These are phyloP conservation scores for Leptinotarsa juncta DNA, from an alignment of 2,888 invertebrate genomes.

Conservation along the genomic window DNA sequence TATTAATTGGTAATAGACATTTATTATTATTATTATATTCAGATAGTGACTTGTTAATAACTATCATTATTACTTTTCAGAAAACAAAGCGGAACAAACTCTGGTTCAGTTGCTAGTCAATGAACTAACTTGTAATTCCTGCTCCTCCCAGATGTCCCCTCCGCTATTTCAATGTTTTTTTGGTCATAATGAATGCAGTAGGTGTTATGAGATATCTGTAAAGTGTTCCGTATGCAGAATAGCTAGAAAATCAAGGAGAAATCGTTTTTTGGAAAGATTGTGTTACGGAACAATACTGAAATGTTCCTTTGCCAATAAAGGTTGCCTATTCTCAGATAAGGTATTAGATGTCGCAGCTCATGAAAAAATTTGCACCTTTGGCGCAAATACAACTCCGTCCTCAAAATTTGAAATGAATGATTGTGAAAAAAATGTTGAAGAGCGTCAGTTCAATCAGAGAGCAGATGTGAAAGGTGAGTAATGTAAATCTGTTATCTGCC, in stretches of 20 bases:
- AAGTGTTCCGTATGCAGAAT: neutral
- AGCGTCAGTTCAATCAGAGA: no score
- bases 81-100: neutral
- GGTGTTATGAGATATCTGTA: neutral
- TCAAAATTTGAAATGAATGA: no score
- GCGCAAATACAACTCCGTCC: no score
- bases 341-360: neutral
- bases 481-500: no score
- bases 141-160: neutral
- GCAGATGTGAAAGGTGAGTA: no score
- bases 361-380: neutral
- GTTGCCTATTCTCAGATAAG: neutral
- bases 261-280: neutral
- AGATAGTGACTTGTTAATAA: no score
- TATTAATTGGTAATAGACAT: no score
- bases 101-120: neutral
- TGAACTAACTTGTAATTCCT: neutral
- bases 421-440: no score
- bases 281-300: neutral
- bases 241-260: neutral
- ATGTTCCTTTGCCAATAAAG: neutral
- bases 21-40: no score
- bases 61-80: no score
- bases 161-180: neutral
- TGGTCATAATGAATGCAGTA: neutral